phyloP scores from a whole-genome alignment of 2,797 vertebrate genomes.

The Ficedula albicollis region DNA sequence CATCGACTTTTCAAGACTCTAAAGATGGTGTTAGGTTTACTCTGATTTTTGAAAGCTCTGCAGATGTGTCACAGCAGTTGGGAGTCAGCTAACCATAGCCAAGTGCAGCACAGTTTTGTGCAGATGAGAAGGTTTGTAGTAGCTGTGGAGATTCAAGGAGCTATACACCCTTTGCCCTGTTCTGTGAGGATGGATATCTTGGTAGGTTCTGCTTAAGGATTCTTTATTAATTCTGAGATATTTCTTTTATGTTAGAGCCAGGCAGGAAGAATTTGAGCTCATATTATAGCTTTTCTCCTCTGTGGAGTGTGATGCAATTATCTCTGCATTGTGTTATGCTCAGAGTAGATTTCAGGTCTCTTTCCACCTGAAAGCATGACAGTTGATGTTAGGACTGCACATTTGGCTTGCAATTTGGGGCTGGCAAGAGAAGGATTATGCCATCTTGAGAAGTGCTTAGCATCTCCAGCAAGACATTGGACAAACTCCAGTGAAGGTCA shows the following conservation, averaged over 20 bases:
- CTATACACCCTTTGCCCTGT: neutral
- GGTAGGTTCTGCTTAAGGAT: neutral
- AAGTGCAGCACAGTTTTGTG: neutral
- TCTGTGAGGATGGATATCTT: neutral
- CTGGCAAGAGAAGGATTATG: neutral
- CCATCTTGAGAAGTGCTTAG: slow-evolving; percentile 36
- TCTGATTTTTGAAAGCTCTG: neutral
- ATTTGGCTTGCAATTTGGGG: slow-evolving; percentile 4
- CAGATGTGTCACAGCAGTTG: neutral
- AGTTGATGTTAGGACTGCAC: neutral
- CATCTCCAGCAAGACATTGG: slow-evolving; percentile 25
- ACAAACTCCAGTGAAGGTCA: neutral
- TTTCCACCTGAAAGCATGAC: neutral
- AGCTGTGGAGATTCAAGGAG: neutral
- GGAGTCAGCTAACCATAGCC: neutral
- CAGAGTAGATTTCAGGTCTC: neutral
- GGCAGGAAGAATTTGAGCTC: neutral
- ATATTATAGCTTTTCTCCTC: neutral
- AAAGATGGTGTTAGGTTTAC: neutral
- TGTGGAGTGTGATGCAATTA: neutral
- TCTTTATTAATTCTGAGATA: neutral
- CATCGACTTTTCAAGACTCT: rapidly evolving
- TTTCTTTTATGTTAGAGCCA: neutral
- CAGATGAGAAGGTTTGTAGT: neutral
- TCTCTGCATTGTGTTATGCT: neutral